Evolutionary conservation across 2,888 invertebrate species (phyloP).

Genomic region (Hyposoter didymator): DNA sequence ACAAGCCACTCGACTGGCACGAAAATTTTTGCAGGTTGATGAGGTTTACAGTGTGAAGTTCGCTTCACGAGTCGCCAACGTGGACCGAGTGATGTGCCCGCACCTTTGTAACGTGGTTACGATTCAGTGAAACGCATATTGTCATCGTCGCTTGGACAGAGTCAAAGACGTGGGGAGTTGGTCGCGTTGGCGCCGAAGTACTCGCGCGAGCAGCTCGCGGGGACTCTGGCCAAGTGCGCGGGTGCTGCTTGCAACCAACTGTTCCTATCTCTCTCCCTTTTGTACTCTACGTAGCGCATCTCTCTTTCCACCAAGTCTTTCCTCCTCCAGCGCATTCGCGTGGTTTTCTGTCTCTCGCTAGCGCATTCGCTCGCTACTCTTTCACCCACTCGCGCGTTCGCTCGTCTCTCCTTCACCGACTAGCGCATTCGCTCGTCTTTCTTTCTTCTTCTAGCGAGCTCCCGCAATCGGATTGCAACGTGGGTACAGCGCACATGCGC

Average conservation of each 20-base stretch:
- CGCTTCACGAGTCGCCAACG: neutral
- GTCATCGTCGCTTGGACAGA: constrained; percentile 42
- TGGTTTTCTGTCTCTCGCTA: neutral
- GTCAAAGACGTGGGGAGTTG: constrained; percentile 15
- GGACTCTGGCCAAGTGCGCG: constrained; percentile 73
- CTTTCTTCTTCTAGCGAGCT: neutral
- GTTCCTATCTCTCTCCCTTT: neutral
- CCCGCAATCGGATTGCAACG: constrained; percentile 8
- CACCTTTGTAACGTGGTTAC: neutral
- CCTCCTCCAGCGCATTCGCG: neutral
- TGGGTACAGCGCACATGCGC: constrained; percentile 67
- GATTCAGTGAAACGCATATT: constrained; percentile 34
- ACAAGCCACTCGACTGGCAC: neutral
- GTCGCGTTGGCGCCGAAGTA: constrained; percentile 45
- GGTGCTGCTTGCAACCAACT: constrained; percentile 70
- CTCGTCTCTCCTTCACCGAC: neutral
- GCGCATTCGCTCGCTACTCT: neutral
- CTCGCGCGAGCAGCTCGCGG: constrained; percentile 44
- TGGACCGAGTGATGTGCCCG: neutral
- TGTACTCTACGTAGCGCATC: neutral
- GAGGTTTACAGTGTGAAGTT: neutral
- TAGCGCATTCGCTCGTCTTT: neutral
- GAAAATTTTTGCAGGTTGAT: neutral
- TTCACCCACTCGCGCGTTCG: constrained; percentile 2
- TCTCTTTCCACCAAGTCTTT: neutral